Conservation (phyloP, 2,113 vertebrate genomes). For the Lampris megalopsis region DNA sequence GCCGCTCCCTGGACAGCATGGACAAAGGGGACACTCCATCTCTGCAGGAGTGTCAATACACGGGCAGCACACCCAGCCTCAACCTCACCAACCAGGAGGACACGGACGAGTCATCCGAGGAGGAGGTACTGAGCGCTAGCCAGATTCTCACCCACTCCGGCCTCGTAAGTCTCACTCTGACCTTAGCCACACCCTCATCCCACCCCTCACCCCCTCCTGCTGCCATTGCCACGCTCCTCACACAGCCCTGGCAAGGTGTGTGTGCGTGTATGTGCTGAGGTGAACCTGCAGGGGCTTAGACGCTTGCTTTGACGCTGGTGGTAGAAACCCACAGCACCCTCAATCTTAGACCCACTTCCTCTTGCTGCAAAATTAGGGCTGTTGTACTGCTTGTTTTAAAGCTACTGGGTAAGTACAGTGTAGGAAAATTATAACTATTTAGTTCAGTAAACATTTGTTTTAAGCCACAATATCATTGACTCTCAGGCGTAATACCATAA, state of each 20-base stretch:
- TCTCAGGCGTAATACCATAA: background rate
- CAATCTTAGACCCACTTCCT: conserved; percentile 33
- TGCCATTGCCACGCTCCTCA: conserved; percentile 60
- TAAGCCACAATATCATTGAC: background rate
- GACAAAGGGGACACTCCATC: conserved; percentile 98
- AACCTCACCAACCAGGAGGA: conserved; percentile 98
- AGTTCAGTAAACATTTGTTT: background rate
- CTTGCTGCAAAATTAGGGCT: conserved; percentile 42
- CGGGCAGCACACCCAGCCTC: conserved; percentile 96
- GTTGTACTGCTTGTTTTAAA: background rate
- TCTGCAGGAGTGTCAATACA: conserved; percentile 94
- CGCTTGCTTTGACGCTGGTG: conserved; percentile 82
- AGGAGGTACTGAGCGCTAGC: conserved; percentile 96
- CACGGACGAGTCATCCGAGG: conserved; percentile 98
- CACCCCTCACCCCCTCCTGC: conserved; percentile 9
- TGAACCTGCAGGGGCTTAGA: conserved; percentile 68
- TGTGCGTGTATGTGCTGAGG: conserved; percentile 56
- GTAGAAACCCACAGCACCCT: conserved; percentile 54
- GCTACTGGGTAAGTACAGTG: conserved; percentile 38
- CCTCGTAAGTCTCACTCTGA: conserved; percentile 86
- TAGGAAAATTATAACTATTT: background rate
- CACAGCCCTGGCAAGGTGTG: conserved; percentile 78
- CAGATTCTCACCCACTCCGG: conserved; percentile 93
- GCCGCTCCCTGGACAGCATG: conserved; percentile 96
- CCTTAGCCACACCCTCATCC: conserved; percentile 21